Conservation (phyloP, 2,797 vertebrate genomes). For the Labeo calbasu region DNA sequence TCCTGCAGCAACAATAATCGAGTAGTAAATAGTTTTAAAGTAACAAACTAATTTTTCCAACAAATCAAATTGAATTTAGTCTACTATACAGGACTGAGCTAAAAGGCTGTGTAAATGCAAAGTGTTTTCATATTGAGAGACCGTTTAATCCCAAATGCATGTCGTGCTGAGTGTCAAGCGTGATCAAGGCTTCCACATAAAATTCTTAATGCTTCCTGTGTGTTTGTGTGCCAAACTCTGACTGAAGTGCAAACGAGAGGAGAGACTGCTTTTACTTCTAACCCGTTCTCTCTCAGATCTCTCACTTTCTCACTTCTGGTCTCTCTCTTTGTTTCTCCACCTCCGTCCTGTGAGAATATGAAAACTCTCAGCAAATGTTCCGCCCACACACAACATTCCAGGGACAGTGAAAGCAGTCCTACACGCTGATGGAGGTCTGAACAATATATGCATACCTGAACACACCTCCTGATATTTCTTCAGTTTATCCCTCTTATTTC, state of each 20-base stretch:
- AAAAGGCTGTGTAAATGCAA: background rate
- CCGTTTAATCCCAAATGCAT: background rate
- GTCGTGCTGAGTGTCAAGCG: background rate
- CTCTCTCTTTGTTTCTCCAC: constrained; percentile 55
- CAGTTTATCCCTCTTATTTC: background rate
- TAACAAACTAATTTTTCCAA: background rate
- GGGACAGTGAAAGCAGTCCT: constrained; percentile 52
- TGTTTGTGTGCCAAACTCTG: constrained; percentile 1
- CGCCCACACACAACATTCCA: constrained; percentile 63
- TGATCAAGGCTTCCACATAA: background rate
- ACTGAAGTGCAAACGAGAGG: background rate
- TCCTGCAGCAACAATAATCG: background rate
- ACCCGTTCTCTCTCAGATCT: constrained; percentile 26
- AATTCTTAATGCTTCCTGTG: background rate
- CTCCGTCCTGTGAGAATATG: constrained; percentile 56
- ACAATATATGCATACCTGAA: constrained; percentile 38
- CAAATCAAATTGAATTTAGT: background rate
- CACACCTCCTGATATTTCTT: constrained; percentile 45
- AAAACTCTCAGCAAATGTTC: constrained; percentile 59
- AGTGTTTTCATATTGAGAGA: background rate
- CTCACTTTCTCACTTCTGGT: constrained; percentile 40
- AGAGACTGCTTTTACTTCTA: constrained; percentile 19
- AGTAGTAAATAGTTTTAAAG: no score
- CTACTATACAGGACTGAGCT: background rate
- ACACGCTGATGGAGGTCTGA: constrained; percentile 58